Conservation (phyloP, 2,113 vertebrate genomes). For the Phalacrocorax carbo region DNA sequence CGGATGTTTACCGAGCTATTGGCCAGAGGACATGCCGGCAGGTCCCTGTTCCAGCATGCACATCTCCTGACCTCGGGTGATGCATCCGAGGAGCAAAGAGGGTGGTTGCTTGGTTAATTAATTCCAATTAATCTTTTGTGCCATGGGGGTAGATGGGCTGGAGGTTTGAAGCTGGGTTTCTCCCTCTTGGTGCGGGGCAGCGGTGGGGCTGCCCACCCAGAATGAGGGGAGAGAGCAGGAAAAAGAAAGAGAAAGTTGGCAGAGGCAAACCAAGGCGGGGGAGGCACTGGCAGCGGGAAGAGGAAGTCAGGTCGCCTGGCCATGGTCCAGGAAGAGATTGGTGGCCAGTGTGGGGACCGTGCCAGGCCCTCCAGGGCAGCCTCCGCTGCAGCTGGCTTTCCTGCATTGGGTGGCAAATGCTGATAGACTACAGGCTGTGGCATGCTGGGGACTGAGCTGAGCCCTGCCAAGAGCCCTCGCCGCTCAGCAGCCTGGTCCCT, state of each 20-base stretch:
- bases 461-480: neutral
- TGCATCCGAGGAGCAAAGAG: neutral
- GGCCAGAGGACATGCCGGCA: neutral
- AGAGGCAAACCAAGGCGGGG: neutral
- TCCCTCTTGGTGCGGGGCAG: accelerated
- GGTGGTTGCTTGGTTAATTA: neutral
- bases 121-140: neutral
- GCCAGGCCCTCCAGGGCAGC: neutral
- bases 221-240: neutral
- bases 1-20: neutral
- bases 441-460: accelerated
- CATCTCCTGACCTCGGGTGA: neutral
- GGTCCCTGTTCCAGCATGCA: neutral
- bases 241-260: conserved; percentile 19
- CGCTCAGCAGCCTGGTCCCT: neutral
- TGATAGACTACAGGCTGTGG: neutral
- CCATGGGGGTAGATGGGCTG: accelerated
- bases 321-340: accelerated
- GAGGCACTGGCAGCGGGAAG: neutral
- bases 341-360: accelerated
- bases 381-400: neutral
- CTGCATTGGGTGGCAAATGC: neutral
- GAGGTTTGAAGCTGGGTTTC: neutral
- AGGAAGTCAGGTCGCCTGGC: neutral
- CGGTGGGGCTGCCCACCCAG: neutral